These are phyloP conservation scores for Temnothorax nylanderi DNA, from an alignment of 1,140 invertebrate genomes.

Conservation along the genomic window DNA sequence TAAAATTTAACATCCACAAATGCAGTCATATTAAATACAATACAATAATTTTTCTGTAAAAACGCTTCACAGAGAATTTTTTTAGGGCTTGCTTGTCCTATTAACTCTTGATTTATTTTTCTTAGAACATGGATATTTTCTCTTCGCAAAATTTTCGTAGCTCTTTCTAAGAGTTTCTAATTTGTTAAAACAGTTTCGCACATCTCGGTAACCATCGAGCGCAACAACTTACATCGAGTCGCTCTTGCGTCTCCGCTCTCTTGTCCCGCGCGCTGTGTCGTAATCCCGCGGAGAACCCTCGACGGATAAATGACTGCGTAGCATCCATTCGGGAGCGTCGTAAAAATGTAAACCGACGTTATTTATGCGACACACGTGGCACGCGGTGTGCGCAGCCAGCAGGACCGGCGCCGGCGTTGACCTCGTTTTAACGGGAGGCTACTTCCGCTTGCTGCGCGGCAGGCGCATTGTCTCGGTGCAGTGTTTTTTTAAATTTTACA, in stretches of 20 bases:
- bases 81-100: neutral
- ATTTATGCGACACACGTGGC: slow-evolving; percentile 75
- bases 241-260: neutral
- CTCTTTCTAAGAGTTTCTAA: neutral
- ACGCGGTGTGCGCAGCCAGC: slow-evolving; percentile 53
- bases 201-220: neutral
- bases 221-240: neutral
- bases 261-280: slow-evolving; percentile 9
- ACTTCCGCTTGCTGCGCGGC: slow-evolving; percentile 68
- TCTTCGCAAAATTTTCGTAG: neutral
- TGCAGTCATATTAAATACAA: neutral
- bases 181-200: neutral
- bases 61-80: neutral
- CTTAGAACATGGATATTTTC: neutral
- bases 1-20: neutral
- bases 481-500: slow-evolving; percentile 49
- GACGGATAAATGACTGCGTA: slow-evolving; percentile 64
- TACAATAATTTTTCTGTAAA: neutral
- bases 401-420: slow-evolving; percentile 58
- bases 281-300: slow-evolving; percentile 46
- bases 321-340: slow-evolving; percentile 51
- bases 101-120: neutral
- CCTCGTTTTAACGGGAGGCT: slow-evolving; percentile 70
- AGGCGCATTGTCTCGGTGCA: slow-evolving; percentile 29
- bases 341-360: slow-evolving; percentile 80